Base-by-base conservation (phyloP, 2,113 vertebrate species). In the Noturus placidus region DNA sequence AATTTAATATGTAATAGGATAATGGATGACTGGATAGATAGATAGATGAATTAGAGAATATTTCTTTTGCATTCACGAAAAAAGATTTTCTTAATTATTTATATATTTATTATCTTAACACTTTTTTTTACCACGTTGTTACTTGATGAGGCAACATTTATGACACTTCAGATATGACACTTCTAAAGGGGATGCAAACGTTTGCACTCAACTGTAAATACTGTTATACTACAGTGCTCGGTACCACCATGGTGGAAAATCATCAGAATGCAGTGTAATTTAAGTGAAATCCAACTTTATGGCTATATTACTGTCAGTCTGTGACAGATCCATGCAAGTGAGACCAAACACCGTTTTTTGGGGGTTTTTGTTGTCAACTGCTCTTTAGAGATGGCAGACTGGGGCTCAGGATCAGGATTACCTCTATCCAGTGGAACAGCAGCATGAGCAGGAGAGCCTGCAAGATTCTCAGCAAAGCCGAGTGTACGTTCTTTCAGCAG, bases 381-480 rank as follows among this genome's bases (percentile, higher is more conserved):
- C 76, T 1, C 42, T 50, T 86, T 33, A 69, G 20, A 20, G 83
- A 52, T 2, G 42, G 84, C 54, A 25, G 77, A 76, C 70, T 70
- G 27, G 13, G 42, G 13, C 11, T 65, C 54, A 86, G 79, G 56
- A 5, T 7, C 10, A 65, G 54, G 54, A 86, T 93, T 93, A 96
- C 95, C 92, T 46, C 84, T 91, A 91, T 94, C 91, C 1, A 93
- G 57, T 0, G 90, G 93, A 82, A 95, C 92, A 6, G 92, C 93
- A 54, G 91, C 87, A 1, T 76, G 56, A 61, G 69, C 14, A 2
- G 22, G 25, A 4, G 69, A 85, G 70, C 6, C 52, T 42, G 69
- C 25, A 88, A 86, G 57, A 83, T 85, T 83, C 87, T 89, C 85
- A 54, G 92, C 91, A 84, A 90, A 89, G 84, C 93, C 89, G 4